Percentiles rank a stretch among this genome's conserved stretches.
Conservation (phyloP, 1,140 invertebrate genomes). For the Diuraphis noxia region DNA sequence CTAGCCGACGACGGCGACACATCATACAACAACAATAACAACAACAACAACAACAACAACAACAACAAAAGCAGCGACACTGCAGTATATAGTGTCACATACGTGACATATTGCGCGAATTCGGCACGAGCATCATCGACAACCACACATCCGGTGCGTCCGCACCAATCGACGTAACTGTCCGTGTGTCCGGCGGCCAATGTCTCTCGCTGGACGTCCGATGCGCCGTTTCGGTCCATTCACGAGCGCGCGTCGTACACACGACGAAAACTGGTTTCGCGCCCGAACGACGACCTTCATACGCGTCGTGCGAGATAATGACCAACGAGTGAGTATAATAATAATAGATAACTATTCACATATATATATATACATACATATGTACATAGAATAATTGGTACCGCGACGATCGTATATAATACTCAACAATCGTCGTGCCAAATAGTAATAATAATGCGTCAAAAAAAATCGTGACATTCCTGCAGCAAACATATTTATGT, state of each 20-base stretch:
- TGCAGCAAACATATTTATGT: not conserved
- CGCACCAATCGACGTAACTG: slow-evolving; percentile 45
- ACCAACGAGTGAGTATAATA: not conserved
- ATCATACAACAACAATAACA: not conserved
- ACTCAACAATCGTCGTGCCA: slow-evolving; percentile 28
- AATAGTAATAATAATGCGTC: not conserved
- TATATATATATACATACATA: not conserved
- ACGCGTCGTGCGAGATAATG: slow-evolving; percentile 28
- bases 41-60: not conserved
- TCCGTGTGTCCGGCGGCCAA: slow-evolving; percentile 36
- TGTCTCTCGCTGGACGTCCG: not conserved
- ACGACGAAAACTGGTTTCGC: slow-evolving; percentile 51
- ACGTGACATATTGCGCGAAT: not conserved
- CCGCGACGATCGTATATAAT: not conserved
- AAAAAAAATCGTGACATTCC: slow-evolving; percentile 49
- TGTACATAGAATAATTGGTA: not conserved
- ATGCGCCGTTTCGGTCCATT: slow-evolving; percentile 44
- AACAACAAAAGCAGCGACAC: not conserved
- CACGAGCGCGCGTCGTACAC: slow-evolving; percentile 1
- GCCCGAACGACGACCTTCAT: slow-evolving; percentile 53
- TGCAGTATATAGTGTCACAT: not conserved
- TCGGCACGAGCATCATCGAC: not conserved
- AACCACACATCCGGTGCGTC: slow-evolving; percentile 36
- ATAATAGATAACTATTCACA: not conserved
- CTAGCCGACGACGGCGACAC: not conserved